Evolutionary conservation across 2,888 invertebrate species (phyloP).

Genomic region (Monochamus alternatus): DNA sequence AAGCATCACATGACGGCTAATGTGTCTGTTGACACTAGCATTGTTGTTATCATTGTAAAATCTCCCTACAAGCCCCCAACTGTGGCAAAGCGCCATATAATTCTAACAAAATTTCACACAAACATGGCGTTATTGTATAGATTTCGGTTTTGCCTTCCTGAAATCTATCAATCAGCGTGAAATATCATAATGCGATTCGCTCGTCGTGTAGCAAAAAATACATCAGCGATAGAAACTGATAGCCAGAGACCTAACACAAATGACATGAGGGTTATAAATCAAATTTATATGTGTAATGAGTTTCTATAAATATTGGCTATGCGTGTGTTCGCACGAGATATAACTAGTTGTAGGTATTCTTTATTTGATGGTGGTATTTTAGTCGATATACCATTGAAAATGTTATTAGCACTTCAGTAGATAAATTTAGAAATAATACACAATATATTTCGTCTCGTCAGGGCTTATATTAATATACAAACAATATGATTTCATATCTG

Average conservation of each 20-base stretch:
- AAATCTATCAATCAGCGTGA: slow-evolving; percentile 1
- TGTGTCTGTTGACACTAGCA: background rate
- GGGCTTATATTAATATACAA: too few species aligned
- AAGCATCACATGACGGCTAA: background rate
- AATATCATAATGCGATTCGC: slow-evolving; percentile 4
- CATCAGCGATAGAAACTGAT: background rate
- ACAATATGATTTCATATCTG: too few species aligned
- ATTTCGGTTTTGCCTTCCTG: background rate
- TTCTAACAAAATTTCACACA: slow-evolving; percentile 4
- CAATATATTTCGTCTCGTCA: too few species aligned
- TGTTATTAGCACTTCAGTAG: too few species aligned
- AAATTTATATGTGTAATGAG: slow-evolving; percentile 9
- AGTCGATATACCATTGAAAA: too few species aligned
- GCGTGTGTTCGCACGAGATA: slow-evolving; percentile 14
- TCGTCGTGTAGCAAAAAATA: slow-evolving; percentile 7
- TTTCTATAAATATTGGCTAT: slow-evolving; percentile 21
- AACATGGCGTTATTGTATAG: background rate
- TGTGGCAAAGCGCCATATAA: background rate
- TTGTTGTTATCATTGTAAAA: background rate
- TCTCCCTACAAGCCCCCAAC: background rate
- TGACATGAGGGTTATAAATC: slow-evolving; percentile 12
- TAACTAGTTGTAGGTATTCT: background rate
- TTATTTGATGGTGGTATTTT: background rate
- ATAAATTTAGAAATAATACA: too few species aligned
- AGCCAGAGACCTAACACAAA: slow-evolving; percentile 13